phyloP scores from a whole-genome alignment of 2,113 vertebrate genomes.

The Climacteris rufus region DNA sequence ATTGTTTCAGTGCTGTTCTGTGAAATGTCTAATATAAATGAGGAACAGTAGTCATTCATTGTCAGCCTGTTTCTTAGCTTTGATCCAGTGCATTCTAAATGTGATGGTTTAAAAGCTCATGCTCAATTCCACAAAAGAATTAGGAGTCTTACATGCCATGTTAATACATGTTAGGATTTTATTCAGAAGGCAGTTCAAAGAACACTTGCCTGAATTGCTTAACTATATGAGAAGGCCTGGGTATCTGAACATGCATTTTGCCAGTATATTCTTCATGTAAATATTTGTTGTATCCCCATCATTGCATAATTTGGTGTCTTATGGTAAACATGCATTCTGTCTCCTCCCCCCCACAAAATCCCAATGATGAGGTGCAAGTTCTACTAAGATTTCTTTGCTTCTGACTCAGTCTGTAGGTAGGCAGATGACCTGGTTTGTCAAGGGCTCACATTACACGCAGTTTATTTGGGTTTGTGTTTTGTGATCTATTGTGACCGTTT shows the following conservation, averaged over 20 bases:
- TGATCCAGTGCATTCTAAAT: background rate
- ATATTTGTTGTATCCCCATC: background rate
- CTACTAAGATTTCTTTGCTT: background rate
- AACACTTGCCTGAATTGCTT: background rate
- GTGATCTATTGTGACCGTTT: background rate
- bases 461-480: background rate
- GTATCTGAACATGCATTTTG: background rate
- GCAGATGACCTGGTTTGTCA: background rate
- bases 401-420: background rate
- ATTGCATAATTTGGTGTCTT: background rate
- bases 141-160: background rate
- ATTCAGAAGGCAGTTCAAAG: background rate
- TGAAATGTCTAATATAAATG: background rate
- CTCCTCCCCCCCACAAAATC: background rate
- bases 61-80: background rate
- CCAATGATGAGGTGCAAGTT: background rate
- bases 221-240: background rate
- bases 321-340: background rate
- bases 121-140: background rate
- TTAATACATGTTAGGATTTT: background rate
- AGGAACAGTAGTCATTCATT: background rate
- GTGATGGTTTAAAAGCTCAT: background rate
- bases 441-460: accelerated
- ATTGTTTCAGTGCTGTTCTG: background rate
- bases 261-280: background rate